phyloP scores from a whole-genome alignment of 53 echinoderm and acorn worm genomes.

The Zoroaster sp. region DNA sequence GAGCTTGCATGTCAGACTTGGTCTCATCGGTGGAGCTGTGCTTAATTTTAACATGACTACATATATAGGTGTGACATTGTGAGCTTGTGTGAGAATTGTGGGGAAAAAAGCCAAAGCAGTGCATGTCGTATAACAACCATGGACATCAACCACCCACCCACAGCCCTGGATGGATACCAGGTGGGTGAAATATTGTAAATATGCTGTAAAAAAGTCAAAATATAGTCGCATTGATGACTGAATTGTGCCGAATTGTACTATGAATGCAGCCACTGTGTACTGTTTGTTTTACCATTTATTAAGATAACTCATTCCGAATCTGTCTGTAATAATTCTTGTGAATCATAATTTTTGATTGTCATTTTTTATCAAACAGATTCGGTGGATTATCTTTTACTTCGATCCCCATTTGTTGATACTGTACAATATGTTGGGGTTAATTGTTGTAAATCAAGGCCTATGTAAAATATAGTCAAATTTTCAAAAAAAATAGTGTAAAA shows the following conservation, averaged over 20 bases:
- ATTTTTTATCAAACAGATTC: constrained; percentile 1
- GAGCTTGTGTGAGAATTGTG: constrained; percentile 49
- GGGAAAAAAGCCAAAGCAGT: background rate
- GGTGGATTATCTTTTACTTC: background rate
- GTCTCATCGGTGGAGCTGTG: background rate
- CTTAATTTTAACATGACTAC: constrained; percentile 29
- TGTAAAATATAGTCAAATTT: background rate
- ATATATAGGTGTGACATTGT: constrained; percentile 5
- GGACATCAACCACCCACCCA: constrained; percentile 7
- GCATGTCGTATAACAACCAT: background rate
- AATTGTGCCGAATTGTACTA: constrained; percentile 30
- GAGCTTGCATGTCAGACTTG: background rate
- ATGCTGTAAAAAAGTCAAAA: constrained; percentile 28
- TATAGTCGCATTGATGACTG: background rate
- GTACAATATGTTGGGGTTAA: background rate
- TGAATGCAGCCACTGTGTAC: constrained; percentile 13
- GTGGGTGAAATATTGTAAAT: constrained; percentile 23
- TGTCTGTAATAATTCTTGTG: constrained; percentile 2
- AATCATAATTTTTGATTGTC: constrained; percentile 11
- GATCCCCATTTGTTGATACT: background rate
- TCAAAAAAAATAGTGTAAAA: background rate
- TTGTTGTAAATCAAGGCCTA: background rate
- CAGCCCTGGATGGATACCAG: constrained; percentile 43
- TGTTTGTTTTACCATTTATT: constrained; percentile 17
- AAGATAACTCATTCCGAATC: background rate